These are phyloP conservation scores for Microcebus griseorufus DNA, from an alignment of 2,113 vertebrate genomes.

Conservation along the genomic window DNA sequence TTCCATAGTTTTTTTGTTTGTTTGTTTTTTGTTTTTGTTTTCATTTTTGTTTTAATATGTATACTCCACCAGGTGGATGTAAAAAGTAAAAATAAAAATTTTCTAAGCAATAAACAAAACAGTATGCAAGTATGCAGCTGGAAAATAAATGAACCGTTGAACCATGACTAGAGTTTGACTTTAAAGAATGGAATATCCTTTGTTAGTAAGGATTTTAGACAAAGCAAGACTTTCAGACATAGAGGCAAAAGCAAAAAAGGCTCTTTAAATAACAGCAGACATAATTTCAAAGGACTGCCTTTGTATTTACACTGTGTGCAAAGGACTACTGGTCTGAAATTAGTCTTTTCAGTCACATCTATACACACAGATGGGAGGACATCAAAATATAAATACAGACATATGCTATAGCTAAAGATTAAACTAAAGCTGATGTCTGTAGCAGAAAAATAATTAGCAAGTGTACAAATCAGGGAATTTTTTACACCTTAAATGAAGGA, in stretches of 20 bases:
- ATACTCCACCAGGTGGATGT: not conserved
- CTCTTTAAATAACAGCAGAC: not conserved
- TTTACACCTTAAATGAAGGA: not conserved
- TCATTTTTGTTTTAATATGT: not conserved
- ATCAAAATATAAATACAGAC: constrained; percentile 46
- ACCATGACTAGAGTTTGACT: not conserved
- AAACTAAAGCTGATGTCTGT: constrained; percentile 17
- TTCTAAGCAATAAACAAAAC: not conserved
- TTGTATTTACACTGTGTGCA: not conserved
- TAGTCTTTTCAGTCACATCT: constrained; percentile 23
- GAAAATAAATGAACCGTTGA: constrained; percentile 3
- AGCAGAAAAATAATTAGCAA: constrained; percentile 36
- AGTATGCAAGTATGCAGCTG: not conserved
- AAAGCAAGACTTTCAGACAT: not conserved
- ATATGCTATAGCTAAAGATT: constrained; percentile 38
- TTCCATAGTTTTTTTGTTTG: not conserved
- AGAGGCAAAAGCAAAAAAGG: not conserved
- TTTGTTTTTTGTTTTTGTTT: not conserved
- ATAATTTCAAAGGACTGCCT: not conserved
- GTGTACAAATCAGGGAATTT: not conserved
- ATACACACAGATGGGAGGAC: not conserved
- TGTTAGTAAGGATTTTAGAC: not conserved
- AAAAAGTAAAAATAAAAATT: not conserved
- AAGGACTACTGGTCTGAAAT: not conserved
- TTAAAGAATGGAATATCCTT: not conserved